These are phyloP conservation scores for Corydoras sp. DNA, from an alignment of 2,113 vertebrate species.

Conservation along the genomic window DNA sequence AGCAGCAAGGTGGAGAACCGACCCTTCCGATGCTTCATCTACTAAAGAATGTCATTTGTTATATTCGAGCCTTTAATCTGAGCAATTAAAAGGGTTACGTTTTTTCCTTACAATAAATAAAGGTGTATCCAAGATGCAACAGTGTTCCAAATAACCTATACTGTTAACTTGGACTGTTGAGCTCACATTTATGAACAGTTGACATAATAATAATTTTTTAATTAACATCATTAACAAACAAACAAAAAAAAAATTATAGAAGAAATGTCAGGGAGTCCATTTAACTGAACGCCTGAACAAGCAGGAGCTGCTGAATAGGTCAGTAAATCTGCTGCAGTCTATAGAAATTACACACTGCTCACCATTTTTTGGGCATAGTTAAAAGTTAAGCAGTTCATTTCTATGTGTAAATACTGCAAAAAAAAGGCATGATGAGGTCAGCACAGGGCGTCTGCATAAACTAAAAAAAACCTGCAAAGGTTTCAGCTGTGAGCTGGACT, in stretches of 20 bases:
- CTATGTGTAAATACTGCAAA: constrained; percentile 10
- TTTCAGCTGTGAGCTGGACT: neutral
- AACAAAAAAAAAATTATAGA: neutral
- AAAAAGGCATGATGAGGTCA: neutral
- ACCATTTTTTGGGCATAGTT: constrained; percentile 10
- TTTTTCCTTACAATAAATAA: too few relatives aligned
- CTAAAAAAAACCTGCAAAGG: neutral
- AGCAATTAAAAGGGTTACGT: too few relatives aligned
- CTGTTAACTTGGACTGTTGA: too few relatives aligned
- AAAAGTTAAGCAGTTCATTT: neutral
- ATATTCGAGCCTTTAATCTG: neutral
- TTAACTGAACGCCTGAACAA: constrained; percentile 18
- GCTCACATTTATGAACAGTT: neutral
- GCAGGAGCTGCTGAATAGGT: constrained; percentile 20
- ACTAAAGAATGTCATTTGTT: constrained; percentile 8
- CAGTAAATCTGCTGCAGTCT: constrained; percentile 22
- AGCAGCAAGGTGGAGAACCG: neutral
- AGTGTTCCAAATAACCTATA: too few relatives aligned
- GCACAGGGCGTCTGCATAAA: neutral
- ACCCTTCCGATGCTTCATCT: neutral
- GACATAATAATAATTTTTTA: too few relatives aligned
- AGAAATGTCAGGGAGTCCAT: constrained; percentile 17
- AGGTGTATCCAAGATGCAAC: too few relatives aligned
- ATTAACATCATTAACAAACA: neutral
- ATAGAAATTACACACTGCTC: neutral